These are phyloP conservation scores for Parazoanthus swiftii DNA, from an alignment of 92 coral and sea anemone species.

Conservation along the genomic window DNA sequence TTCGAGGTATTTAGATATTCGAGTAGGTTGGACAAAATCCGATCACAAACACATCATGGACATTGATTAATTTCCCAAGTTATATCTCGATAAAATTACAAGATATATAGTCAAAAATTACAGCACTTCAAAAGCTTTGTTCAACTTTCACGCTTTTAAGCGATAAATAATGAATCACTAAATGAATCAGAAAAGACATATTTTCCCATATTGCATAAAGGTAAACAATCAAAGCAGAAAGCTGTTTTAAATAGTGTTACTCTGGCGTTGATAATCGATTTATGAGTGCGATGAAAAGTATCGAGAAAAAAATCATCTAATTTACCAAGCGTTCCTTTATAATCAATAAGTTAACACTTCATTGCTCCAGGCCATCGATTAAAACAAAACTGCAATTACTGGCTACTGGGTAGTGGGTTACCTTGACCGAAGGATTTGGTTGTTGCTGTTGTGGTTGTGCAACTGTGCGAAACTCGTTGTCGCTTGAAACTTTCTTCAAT, in stretches of 20 bases:
- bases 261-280: not conserved
- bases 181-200: not conserved
- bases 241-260: too few species aligned
- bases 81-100: not conserved
- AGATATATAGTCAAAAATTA: not conserved
- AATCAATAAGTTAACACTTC: not conserved
- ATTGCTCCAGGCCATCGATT: not conserved
- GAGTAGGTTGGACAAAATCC: too few species aligned
- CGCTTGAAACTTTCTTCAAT: conserved; percentile 91
- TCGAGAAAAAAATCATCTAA: not conserved
- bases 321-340: not conserved
- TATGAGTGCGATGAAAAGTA: not conserved
- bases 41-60: not conserved
- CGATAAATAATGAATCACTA: conserved; percentile 17
- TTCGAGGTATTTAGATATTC: too few species aligned
- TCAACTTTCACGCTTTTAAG: not conserved
- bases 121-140: not conserved
- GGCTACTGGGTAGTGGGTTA: not conserved
- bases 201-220: not conserved
- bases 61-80: not conserved
- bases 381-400: not conserved
- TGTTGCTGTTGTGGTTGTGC: not conserved
- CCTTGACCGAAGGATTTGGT: conserved; percentile 24
- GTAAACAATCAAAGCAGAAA: not conserved
- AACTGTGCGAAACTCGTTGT: conserved; percentile 47